Evolutionary conservation across 2,888 invertebrate genomes (phyloP).

Genomic region (Drosophila infuscata): DNA sequence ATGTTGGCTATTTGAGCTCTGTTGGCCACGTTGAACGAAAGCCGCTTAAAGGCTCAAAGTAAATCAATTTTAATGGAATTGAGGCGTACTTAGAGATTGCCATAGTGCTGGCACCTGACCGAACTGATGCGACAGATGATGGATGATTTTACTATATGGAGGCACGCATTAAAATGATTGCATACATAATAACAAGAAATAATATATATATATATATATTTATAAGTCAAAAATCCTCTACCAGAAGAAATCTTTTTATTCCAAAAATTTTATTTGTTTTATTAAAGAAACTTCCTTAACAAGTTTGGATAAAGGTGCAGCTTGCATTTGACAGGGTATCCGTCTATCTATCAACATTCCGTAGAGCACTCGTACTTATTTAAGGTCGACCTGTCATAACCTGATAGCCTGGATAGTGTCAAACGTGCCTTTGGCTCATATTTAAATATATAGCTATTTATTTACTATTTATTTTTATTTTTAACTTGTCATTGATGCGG

Average conservation of each 20-base stretch:
- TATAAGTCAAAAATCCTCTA: not conserved
- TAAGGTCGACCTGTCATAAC: not conserved
- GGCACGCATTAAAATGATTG: not conserved
- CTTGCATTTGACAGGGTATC: not conserved
- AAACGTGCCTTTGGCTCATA: not conserved
- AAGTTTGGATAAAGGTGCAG: not conserved
- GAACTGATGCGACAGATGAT: constrained; percentile 6
- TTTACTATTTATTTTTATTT: not conserved
- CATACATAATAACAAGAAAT: not conserved
- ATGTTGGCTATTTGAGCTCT: not conserved
- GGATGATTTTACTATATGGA: not conserved
- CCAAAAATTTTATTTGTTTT: not conserved
- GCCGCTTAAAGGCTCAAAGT: constrained; percentile 48
- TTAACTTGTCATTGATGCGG: not conserved
- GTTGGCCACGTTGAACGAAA: constrained; percentile 16
- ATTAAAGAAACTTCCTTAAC: not conserved
- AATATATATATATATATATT: not conserved
- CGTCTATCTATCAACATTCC: not conserved
- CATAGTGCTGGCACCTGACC: constrained; percentile 16
- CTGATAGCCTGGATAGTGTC: not conserved
- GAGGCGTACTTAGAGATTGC: constrained; percentile 38
- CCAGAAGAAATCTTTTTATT: not conserved
- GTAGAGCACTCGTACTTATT: not conserved
- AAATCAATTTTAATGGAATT: constrained; percentile 40
- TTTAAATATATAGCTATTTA: not conserved